A percentile compares a stretch with the other conserved stretches of the same genome.
Conservation (phyloP, 2,797 vertebrate genomes). For the Enteromius fasciolatus region DNA sequence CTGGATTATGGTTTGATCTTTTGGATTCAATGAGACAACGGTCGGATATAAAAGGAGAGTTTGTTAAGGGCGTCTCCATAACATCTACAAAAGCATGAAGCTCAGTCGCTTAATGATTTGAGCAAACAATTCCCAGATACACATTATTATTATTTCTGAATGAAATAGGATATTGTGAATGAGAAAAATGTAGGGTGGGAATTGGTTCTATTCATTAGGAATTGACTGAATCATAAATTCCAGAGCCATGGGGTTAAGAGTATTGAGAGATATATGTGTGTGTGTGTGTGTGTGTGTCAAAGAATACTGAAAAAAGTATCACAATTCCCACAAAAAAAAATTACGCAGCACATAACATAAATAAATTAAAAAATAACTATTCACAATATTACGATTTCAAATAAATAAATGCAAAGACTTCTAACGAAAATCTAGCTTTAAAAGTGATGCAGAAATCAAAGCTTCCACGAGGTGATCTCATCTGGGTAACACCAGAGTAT, state of each 20-base stretch:
- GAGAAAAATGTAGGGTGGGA: neutral
- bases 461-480: constrained; percentile 31
- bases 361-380: too few species aligned
- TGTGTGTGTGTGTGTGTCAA: too few species aligned
- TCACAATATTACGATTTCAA: too few species aligned
- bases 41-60: constrained; percentile 23
- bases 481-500: constrained; percentile 17
- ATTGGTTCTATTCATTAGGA: neutral
- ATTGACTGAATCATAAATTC: constrained; percentile 1
- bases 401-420: too few species aligned
- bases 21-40: constrained; percentile 19
- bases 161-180: neutral
- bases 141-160: neutral
- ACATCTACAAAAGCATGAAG: constrained; percentile 4
- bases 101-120: neutral
- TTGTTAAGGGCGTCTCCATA: constrained; percentile 25
- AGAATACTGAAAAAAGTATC: too few species aligned
- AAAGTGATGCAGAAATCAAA: constrained; percentile 1
- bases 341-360: too few species aligned
- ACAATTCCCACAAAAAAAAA: too few species aligned
- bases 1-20: constrained; percentile 29
- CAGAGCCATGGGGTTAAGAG: neutral
- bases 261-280: too few species aligned
- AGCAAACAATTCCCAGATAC: constrained; percentile 8
- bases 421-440: too few species aligned